Evolutionary conservation across 2,888 invertebrate species (phyloP).

Genomic region (Colletes collaris): DNA sequence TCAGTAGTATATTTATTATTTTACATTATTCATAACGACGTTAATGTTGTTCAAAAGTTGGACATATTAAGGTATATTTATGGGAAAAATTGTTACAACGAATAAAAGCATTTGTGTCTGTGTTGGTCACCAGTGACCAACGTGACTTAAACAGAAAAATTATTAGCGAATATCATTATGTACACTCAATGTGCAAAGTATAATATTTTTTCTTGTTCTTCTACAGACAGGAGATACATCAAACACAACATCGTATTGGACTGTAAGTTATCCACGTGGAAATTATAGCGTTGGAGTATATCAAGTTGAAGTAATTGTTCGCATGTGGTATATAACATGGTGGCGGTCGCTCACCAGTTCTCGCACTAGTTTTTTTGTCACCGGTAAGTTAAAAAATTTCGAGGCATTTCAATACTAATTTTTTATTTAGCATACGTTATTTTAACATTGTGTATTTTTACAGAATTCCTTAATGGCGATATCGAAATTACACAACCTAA

Average conservation of each 20-base stretch:
- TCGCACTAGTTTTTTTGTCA: conserved; percentile 83
- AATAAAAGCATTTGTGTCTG: no score
- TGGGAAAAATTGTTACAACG: no score
- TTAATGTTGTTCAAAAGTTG: no score
- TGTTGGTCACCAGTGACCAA: no score
- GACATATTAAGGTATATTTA: not conserved
- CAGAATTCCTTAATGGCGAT: conserved; percentile 88
- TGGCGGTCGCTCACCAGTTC: conserved; percentile 78
- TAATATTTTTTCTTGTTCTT: conserved; percentile 9
- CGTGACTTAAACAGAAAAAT: no score
- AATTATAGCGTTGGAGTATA: conserved; percentile 86
- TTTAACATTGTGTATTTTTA: conserved; percentile 61
- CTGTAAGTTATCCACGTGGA: conserved; percentile 85
- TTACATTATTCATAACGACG: no score
- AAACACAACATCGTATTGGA: conserved; percentile 86
- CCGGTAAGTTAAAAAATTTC: conserved; percentile 80
- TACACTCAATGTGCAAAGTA: no score
- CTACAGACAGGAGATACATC: conserved; percentile 69
- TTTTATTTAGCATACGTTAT: not conserved
- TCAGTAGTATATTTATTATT: no score
- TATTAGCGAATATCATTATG: no score
- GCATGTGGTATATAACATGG: conserved; percentile 79
- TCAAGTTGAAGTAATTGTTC: conserved; percentile 85
- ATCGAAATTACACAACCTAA: conserved; percentile 87
- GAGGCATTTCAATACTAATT: not conserved